Conservation (phyloP, 2,797 vertebrate species). For the Etheostoma perlongum region DNA sequence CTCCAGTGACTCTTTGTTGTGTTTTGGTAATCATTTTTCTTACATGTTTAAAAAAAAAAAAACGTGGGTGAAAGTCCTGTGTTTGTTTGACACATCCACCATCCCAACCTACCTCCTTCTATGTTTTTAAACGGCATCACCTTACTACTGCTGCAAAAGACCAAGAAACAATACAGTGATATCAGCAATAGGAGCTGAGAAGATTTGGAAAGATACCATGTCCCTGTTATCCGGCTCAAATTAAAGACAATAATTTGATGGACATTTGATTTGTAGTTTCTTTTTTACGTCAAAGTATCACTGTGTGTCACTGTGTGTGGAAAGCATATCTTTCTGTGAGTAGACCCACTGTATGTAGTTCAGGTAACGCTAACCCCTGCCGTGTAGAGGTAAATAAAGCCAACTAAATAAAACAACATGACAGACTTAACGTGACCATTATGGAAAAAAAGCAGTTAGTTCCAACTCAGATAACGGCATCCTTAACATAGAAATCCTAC, state of each 20-base stretch:
- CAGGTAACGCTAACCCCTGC: conserved; percentile 45
- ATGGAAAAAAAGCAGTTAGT: conserved; percentile 61
- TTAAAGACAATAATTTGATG: neutral
- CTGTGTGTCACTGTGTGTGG: neutral
- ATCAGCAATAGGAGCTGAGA: neutral
- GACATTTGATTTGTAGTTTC: neutral
- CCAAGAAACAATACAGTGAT: neutral
- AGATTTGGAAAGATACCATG: neutral
- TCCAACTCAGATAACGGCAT: conserved; percentile 68
- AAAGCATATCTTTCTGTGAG: conserved; percentile 30
- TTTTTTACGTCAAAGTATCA: neutral
- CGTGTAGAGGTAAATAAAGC: conserved; percentile 70
- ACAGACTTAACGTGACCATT: conserved; percentile 65
- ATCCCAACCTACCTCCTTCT: too few species aligned
- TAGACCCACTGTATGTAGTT: conserved; percentile 35
- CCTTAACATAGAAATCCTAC: conserved; percentile 61
- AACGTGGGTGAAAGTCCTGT: too few species aligned
- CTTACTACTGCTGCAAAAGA: neutral
- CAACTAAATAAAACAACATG: conserved; percentile 71
- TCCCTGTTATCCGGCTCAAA: conserved; percentile 17
- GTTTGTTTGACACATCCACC: too few species aligned
- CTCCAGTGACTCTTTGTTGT: too few species aligned
- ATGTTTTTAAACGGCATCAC: too few species aligned
- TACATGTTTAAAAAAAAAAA: too few species aligned
- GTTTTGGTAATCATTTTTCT: too few species aligned